Evolutionary conservation across 2,888 invertebrate genomes (phyloP), one percentile per base, ranked within the genome.

Genomic region (Tribolium freemani): DNA sequence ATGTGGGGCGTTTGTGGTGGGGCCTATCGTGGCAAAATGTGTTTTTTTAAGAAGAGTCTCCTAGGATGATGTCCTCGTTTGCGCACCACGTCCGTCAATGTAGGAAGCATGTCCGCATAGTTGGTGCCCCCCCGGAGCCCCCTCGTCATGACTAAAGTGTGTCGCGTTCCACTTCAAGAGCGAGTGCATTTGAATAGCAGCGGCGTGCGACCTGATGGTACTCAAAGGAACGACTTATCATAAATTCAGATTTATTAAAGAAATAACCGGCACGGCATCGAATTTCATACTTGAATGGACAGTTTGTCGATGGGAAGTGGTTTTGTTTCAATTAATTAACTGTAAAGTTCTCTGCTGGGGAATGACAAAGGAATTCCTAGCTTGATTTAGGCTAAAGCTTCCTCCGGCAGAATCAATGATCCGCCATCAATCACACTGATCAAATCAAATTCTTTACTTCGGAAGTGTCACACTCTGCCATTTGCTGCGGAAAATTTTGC

Each of bases 91-190:
- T 84, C 83, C 82, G 82, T 82, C 82, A 81, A 81, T 83, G 85
- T 86, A 85, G 86, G 85, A 85, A 85, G 85, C 83, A 82, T 83
- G 85, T 85, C 84, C 84, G 84, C 84, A 83, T 84, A 82, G 83
- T 76, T 74, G 61, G n/a, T 57, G 70, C 75, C 77, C 74, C 76
- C 77, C 80, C 78, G 74, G 76, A 60, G 70, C 75, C 76, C 71
- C 78, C 75, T 71, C 68, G 76, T 77, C 76, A 72, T 74, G 63
- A 76, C 70, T 78, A 75, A 84, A 84, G 84, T 85, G 78, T 85
- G 84, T 78, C 85, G 78, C 79, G 85, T 84, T 78, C 85, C 75
- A 85, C 85, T 84, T 85, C 77, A 77, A 50, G 56, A 67, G 53
- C 75, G 74, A 54, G 69, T 75, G 73, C 76, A 80, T 81, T 81